These are phyloP conservation scores for Crotalus tigris DNA, from an alignment of 2,113 vertebrate genomes.

Conservation along the genomic window DNA sequence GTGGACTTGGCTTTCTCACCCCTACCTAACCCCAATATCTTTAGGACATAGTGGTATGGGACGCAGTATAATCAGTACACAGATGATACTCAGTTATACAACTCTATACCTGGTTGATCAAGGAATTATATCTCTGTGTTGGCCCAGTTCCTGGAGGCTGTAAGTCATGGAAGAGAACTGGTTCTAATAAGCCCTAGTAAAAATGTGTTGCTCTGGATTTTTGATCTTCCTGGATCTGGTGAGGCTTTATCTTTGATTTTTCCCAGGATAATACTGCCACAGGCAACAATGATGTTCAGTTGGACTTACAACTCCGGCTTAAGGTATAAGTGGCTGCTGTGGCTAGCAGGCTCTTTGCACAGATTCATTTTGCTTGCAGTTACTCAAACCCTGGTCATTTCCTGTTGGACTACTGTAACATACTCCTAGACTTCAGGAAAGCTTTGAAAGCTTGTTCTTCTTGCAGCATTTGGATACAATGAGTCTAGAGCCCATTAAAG, in stretches of 20 bases:
- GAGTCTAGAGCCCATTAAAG: background rate
- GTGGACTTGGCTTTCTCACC: background rate
- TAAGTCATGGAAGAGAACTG: background rate
- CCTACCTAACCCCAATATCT: background rate
- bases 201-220: background rate
- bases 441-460: background rate
- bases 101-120: background rate
- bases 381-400: background rate
- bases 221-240: background rate
- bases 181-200: background rate
- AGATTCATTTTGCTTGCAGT: background rate
- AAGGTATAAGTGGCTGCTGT: background rate
- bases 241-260: background rate
- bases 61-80: background rate
- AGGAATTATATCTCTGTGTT: background rate
- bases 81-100: background rate
- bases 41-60: background rate
- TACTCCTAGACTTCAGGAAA: background rate
- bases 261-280: background rate
- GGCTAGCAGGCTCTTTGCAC: background rate
- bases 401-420: background rate
- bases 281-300: background rate
- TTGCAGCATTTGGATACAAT: background rate
- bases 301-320: background rate
- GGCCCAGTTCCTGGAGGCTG: background rate